Evolutionary conservation across 2,797 vertebrate species (phyloP).

Genomic region (Chelidonichthys spinosus): DNA sequence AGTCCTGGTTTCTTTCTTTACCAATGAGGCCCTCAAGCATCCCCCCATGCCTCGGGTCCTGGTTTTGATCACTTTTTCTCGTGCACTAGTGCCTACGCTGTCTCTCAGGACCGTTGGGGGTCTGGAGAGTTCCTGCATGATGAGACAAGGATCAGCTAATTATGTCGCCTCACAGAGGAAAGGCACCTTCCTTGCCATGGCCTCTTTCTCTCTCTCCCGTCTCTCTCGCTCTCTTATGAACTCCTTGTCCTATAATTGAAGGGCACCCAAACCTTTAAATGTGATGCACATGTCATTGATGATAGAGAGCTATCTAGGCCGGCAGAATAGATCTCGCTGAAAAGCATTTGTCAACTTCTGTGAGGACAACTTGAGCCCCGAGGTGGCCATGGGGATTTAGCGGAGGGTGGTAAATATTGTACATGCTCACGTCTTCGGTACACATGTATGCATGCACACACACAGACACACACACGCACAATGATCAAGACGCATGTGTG

Average conservation of each 20-base stretch:
- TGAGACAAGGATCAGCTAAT: constrained; percentile 63
- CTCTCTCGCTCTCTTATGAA: constrained; percentile 32
- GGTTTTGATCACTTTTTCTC: constrained; percentile 33
- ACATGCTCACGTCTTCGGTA: constrained; percentile 47
- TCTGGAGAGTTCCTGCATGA: constrained; percentile 49
- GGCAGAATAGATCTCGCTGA: constrained; percentile 49
- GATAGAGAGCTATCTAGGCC: constrained; percentile 42
- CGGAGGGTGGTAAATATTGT: constrained; percentile 53
- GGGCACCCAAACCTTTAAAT: constrained; percentile 50
- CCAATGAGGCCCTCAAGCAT: constrained; percentile 1
- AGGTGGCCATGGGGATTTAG: constrained; percentile 33
- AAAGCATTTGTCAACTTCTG: constrained; percentile 55
- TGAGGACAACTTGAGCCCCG: constrained; percentile 58
- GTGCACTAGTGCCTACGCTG: constrained; percentile 4
- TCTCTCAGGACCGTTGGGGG: constrained; percentile 23
- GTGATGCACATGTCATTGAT: constrained; percentile 30
- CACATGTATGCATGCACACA: constrained; percentile 5
- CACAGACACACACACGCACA: constrained; percentile 4
- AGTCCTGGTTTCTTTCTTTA: background rate
- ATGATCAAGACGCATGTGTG: constrained; percentile 33
- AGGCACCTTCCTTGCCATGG: constrained; percentile 36
- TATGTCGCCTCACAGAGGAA: constrained; percentile 49
- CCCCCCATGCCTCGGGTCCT: constrained; percentile 1
- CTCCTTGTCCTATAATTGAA: constrained; percentile 31
- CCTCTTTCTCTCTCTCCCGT: constrained; percentile 23